A percentile compares a stretch with the other conserved stretches of the same genome.
Conservation (phyloP, 2,888 invertebrate genomes). For the Drosophila sordidapex region DNA sequence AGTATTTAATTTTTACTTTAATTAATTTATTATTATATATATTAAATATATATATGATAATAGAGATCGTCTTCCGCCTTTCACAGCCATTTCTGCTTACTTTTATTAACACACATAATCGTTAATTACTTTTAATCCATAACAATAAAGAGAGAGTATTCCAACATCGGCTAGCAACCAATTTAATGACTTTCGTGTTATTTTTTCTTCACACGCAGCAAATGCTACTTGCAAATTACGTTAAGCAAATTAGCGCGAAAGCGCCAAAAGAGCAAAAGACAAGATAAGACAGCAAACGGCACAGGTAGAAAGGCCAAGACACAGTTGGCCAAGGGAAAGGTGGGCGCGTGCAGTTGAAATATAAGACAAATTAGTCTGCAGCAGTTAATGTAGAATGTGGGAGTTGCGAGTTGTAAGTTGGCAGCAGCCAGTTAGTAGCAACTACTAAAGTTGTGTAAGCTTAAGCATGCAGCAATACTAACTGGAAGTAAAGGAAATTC, state of each 20-base stretch:
- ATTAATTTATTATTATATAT: not conserved
- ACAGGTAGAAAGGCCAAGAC: not conserved
- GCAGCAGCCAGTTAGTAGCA: constrained; percentile 2
- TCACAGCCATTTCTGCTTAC: not conserved
- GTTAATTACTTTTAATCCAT: not conserved
- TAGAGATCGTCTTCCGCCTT: not conserved
- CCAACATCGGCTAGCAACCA: constrained; percentile 14
- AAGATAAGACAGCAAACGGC: constrained; percentile 29
- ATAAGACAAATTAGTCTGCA: constrained; percentile 66
- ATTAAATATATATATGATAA: not conserved
- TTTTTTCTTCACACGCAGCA: constrained; percentile 60
- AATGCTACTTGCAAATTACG: constrained; percentile 72
- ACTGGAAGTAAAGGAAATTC: not conserved
- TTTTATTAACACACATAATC: not conserved
- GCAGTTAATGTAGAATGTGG: constrained; percentile 33
- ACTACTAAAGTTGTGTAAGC: constrained; percentile 2
- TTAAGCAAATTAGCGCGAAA: constrained; percentile 75
- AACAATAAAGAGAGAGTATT: constrained; percentile 25
- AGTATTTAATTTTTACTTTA: not conserved
- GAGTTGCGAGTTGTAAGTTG: constrained; percentile 16
- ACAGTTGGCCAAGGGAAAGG: not conserved
- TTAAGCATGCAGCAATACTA: not conserved
- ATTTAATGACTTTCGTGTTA: constrained; percentile 6
- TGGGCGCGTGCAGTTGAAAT: constrained; percentile 34
- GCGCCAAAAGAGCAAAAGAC: constrained; percentile 60